Conservation (phyloP, 2,797 vertebrate genomes). For the Thripadectes ignobilis region DNA sequence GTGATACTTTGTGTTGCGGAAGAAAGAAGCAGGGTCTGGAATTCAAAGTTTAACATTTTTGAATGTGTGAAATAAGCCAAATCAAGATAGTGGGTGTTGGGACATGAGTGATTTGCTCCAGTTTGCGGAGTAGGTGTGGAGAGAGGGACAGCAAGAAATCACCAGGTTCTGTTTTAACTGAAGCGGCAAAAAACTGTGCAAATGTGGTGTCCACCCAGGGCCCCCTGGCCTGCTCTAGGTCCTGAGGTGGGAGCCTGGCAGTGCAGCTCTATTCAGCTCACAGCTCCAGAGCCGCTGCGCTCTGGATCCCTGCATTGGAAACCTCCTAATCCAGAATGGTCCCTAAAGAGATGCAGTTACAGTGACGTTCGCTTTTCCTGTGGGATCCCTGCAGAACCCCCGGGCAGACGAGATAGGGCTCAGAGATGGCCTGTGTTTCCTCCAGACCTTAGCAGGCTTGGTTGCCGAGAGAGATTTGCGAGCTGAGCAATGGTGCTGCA, state of each 20-base stretch:
- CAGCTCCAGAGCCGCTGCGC: not conserved
- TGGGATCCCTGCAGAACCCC: not conserved
- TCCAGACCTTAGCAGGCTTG: not conserved
- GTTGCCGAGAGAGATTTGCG: not conserved
- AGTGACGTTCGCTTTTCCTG: not conserved
- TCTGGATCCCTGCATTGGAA: not conserved
- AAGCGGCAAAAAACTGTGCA: not conserved
- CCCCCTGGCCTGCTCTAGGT: not conserved
- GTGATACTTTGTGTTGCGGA: not conserved
- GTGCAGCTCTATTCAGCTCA: not conserved
- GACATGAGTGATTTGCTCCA: not conserved
- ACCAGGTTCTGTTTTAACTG: not conserved
- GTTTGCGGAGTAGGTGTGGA: not conserved
- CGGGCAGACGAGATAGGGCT: not conserved
- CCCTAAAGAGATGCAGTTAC: not conserved
- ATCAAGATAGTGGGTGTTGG: conserved; percentile 30
- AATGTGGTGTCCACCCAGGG: not conserved
- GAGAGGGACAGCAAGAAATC: not conserved
- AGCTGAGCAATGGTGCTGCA: not conserved
- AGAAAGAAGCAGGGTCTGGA: conserved; percentile 15
- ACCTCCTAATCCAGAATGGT: not conserved
- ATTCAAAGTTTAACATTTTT: not conserved
- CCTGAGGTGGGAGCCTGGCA: not conserved
- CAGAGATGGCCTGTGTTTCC: not conserved
- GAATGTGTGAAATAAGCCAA: not conserved